Conservation (phyloP, 2,113 vertebrate species). For the Hassar affinis region DNA sequence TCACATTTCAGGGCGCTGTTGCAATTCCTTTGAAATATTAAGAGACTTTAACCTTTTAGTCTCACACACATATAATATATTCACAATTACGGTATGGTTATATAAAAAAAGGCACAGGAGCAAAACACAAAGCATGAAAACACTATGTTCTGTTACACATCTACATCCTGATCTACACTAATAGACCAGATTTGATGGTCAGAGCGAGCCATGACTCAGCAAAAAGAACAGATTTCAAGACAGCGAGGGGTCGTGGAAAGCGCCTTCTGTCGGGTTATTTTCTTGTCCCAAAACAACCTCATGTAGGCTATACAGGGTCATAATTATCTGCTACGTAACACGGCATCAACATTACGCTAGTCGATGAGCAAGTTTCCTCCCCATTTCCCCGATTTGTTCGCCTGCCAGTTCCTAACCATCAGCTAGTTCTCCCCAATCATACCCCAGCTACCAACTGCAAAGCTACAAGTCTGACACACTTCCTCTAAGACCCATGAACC, state of each 20-base stretch:
- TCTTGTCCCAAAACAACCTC: slow-evolving; percentile 22
- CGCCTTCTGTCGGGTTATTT: slow-evolving; percentile 32
- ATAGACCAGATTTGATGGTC: slow-evolving; percentile 51
- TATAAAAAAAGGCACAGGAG: slow-evolving; percentile 20
- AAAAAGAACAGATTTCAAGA: slow-evolving; percentile 54
- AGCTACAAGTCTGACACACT: background rate
- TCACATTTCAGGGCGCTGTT: background rate
- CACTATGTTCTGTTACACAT: slow-evolving; percentile 58
- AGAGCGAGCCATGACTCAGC: slow-evolving; percentile 55
- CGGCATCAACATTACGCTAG: background rate
- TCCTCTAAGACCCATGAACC: background rate
- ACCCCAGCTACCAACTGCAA: background rate
- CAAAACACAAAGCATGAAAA: slow-evolving; percentile 26
- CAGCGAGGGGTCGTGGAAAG: slow-evolving; percentile 37
- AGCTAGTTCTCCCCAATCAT: background rate
- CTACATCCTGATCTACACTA: slow-evolving; percentile 38
- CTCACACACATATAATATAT: background rate
- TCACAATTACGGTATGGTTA: background rate
- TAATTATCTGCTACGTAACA: background rate
- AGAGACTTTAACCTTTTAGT: background rate
- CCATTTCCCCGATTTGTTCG: background rate
- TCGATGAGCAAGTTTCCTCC: background rate
- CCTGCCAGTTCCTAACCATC: background rate
- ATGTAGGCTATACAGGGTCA: slow-evolving; percentile 22
- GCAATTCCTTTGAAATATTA: background rate